phyloP scores from a whole-genome alignment of 2,797 vertebrate species.

The Falco biarmicus region DNA sequence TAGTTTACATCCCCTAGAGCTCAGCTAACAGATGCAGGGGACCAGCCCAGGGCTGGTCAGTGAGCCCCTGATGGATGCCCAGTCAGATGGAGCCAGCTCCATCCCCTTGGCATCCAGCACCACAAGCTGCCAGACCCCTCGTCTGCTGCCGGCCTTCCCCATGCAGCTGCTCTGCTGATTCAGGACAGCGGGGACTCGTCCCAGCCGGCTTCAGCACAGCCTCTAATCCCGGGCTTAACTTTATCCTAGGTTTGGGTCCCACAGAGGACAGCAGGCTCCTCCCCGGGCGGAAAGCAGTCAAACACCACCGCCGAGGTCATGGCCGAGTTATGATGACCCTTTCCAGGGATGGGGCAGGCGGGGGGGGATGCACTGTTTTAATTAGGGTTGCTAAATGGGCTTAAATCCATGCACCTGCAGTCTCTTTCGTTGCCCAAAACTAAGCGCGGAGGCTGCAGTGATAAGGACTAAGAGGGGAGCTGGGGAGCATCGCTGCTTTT shows the following conservation, averaged over 20 bases:
- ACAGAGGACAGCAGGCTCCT: background rate
- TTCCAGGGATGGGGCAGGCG: background rate
- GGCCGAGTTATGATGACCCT: background rate
- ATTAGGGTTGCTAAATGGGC: background rate
- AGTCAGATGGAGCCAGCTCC: background rate
- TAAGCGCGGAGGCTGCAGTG: accelerated
- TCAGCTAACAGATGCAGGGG: background rate
- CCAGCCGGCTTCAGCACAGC: background rate
- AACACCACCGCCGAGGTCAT: background rate
- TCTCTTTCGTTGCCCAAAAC: background rate
- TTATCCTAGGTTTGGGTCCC: background rate
- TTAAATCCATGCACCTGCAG: background rate
- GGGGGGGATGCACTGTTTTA: background rate
- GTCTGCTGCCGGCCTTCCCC: accelerated
- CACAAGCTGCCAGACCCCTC: background rate
- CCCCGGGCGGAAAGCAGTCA: background rate
- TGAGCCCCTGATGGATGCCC: background rate
- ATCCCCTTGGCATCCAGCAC: background rate
- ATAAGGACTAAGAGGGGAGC: background rate
- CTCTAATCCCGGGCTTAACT: slow-evolving; percentile 42
- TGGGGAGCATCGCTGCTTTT: background rate
- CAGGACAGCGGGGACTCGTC: background rate
- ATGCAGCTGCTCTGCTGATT: background rate
- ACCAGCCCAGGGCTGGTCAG: background rate
- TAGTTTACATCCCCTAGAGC: background rate